Evolutionary conservation across 2,113 vertebrate genomes (phyloP).

Genomic region (Epinephelus lanceolatus): DNA sequence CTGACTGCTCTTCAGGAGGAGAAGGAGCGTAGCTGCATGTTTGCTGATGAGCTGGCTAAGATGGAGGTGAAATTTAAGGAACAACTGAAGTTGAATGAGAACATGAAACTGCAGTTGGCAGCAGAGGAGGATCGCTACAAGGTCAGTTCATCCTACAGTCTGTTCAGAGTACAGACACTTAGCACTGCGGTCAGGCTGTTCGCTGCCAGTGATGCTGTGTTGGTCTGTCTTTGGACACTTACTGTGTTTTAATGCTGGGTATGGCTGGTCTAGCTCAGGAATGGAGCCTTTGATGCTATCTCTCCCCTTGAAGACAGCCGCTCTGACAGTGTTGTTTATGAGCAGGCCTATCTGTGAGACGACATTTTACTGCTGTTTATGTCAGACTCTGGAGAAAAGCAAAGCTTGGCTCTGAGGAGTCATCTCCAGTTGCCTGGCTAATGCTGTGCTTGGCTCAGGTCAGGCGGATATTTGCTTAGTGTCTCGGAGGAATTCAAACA

Average conservation of each 20-base stretch:
- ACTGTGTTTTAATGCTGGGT: conserved; percentile 48
- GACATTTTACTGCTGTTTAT: conserved; percentile 85
- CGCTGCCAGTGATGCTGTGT: not conserved
- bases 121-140: conserved; percentile 92
- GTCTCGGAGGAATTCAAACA: conserved; percentile 74
- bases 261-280: conserved; percentile 70
- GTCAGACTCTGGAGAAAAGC: conserved; percentile 74
- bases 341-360: conserved; percentile 74
- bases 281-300: conserved; percentile 70
- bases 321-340: conserved; percentile 82
- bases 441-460: conserved; percentile 80
- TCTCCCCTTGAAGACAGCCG: conserved; percentile 65
- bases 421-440: conserved; percentile 77
- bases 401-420: conserved; percentile 56
- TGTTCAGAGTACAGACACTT: not conserved
- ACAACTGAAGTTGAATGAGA: conserved; percentile 92
- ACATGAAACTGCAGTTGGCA: conserved; percentile 90
- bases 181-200: conserved; percentile 3
- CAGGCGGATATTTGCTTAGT: conserved; percentile 73
- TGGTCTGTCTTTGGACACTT: conserved; percentile 39
- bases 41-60: conserved; percentile 94
- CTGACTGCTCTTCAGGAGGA: conserved; percentile 87
- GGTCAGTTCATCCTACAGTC: conserved; percentile 80
- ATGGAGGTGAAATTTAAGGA: conserved; percentile 96
- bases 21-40: conserved; percentile 91